Percentiles rank a stretch among this genome's conserved stretches.
phyloP scores from a whole-genome alignment of 2,888 invertebrate genomes.

The Axea sp. region DNA sequence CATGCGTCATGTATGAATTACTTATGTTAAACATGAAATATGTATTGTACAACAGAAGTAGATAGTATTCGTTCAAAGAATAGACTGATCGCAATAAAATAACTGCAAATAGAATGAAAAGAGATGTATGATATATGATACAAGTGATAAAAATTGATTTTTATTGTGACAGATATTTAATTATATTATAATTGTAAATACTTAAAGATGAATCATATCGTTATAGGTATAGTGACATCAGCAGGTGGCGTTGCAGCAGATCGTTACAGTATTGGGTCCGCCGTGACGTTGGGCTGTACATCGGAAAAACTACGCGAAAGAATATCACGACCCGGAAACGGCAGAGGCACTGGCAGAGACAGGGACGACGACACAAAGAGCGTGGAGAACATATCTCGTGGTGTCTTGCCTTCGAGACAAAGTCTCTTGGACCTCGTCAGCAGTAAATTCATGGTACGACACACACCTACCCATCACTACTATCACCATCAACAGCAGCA shows the following conservation, averaged over 20 bases:
- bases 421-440: conserved; percentile 77
- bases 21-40: too few relatives aligned
- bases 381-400: conserved; percentile 74
- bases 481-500: conserved; percentile 77
- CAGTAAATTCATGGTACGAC: conserved; percentile 75
- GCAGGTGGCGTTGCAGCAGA: conserved; percentile 67
- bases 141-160: too few relatives aligned
- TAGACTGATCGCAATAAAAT: too few relatives aligned
- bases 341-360: conserved; percentile 66
- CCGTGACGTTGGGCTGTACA: conserved; percentile 69
- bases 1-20: too few relatives aligned
- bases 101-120: too few relatives aligned
- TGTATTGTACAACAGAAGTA: too few relatives aligned
- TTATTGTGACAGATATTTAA: too few relatives aligned
- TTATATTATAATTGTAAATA: too few relatives aligned
- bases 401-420: conserved; percentile 74
- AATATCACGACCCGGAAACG: conserved; percentile 63
- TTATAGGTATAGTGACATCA: conserved; percentile 68
- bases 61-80: too few relatives aligned
- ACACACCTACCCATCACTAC: conserved; percentile 76
- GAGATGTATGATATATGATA: too few relatives aligned
- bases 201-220: too few relatives aligned
- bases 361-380: conserved; percentile 76
- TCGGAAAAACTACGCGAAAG: conserved; percentile 69
- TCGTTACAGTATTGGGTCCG: conserved; percentile 72